Conservation (phyloP, 30 jellyfish, hydroid and myxozoan genomes). For the Clytia hemisphaerica region DNA sequence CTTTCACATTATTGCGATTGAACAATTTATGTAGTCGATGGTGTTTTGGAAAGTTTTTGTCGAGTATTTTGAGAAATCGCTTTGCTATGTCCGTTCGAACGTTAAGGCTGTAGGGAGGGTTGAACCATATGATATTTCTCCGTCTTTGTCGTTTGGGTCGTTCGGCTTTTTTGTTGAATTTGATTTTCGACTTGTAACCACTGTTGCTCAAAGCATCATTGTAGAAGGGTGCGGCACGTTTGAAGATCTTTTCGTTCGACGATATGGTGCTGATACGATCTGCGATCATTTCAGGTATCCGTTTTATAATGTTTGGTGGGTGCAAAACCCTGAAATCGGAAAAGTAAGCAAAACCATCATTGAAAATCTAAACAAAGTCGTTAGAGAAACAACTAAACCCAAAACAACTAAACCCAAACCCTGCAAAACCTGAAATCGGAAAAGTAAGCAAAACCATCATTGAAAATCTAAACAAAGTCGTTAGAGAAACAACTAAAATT, state of each 20-base stretch:
- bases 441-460: too few species aligned
- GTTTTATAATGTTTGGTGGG: too few species aligned
- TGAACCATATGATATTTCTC: conserved; percentile 33
- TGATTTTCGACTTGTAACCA: not conserved
- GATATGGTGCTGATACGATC: conserved; percentile 41
- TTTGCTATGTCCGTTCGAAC: conserved; percentile 54
- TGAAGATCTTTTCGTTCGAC: conserved; percentile 48
- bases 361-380: too few species aligned
- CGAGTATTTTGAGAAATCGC: conserved; percentile 23
- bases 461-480: too few species aligned
- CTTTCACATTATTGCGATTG: conserved; percentile 37
- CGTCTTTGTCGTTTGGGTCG: not conserved
- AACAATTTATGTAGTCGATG: conserved; percentile 33
- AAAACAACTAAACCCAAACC: too few species aligned
- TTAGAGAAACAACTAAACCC: too few species aligned
- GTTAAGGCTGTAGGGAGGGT: conserved; percentile 52
- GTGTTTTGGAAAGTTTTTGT: conserved; percentile 46
- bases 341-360: too few species aligned
- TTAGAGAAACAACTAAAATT: too few species aligned
- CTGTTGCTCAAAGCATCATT: conserved; percentile 49
- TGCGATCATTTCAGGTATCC: too few species aligned
- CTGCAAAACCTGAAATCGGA: too few species aligned
- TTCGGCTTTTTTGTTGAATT: not conserved
- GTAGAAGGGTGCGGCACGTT: conserved; percentile 48
- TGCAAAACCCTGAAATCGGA: too few species aligned